phyloP scores from a whole-genome alignment of 2,888 invertebrate species.

The Plebejus anna region DNA sequence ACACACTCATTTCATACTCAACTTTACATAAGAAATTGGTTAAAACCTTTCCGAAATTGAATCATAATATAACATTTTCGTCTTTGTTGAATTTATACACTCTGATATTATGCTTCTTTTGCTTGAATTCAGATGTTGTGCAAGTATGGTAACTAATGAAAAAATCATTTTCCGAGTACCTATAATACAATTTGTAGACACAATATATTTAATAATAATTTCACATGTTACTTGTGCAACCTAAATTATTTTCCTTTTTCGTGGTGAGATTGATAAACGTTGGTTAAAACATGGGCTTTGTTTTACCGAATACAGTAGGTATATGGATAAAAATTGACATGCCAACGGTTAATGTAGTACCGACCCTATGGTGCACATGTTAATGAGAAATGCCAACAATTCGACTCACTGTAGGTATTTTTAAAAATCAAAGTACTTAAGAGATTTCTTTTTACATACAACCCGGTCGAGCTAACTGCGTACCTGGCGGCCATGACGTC shows the following conservation, averaged over 20 bases:
- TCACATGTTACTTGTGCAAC: slow-evolving; percentile 35
- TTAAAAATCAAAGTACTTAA: no score
- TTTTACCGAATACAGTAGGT: no score
- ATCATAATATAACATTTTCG: neutral
- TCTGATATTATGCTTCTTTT: slow-evolving; percentile 20
- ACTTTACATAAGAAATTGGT: neutral
- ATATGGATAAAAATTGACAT: no score
- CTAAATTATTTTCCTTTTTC: slow-evolving; percentile 31
- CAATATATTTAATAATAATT: neutral
- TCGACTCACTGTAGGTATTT: no score
- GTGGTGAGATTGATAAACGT: slow-evolving; percentile 36
- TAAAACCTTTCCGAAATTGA: neutral
- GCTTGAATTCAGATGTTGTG: slow-evolving; percentile 23
- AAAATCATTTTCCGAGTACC: neutral
- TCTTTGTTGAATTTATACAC: neutral
- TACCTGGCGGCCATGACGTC: no score
- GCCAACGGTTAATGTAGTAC: no score
- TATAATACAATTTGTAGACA: neutral
- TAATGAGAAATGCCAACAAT: no score
- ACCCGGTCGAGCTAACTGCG: no score
- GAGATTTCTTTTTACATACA: neutral
- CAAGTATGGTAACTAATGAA: slow-evolving; percentile 14
- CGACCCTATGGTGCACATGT: no score
- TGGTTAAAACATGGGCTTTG: neutral
- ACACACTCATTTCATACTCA: slow-evolving; percentile 20